These are phyloP conservation scores for Aethina tumida DNA, from an alignment of 1,140 invertebrate species.

Conservation along the genomic window DNA sequence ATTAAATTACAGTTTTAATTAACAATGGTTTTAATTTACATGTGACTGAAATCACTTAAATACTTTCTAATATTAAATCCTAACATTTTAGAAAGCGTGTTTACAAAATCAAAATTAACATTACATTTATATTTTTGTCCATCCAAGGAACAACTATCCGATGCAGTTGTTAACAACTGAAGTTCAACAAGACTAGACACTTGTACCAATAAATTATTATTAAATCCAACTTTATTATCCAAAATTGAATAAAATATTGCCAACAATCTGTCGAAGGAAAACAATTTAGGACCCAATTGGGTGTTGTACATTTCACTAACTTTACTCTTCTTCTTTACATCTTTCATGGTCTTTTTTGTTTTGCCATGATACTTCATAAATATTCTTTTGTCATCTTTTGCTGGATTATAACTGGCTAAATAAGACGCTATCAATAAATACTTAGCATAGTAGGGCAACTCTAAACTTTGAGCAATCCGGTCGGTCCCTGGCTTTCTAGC, in stretches of 20 bases:
- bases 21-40: constrained; percentile 17
- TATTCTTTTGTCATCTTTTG: constrained; percentile 71
- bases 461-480: constrained; percentile 54
- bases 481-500: constrained; percentile 22
- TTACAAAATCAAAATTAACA: constrained; percentile 59
- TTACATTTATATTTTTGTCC: constrained; percentile 64
- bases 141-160: constrained; percentile 53
- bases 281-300: constrained; percentile 67
- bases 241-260: constrained; percentile 89
- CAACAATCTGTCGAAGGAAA: constrained; percentile 72
- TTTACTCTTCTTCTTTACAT: constrained; percentile 42
- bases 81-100: constrained; percentile 56
- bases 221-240: constrained; percentile 72
- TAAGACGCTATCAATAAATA: constrained; percentile 81
- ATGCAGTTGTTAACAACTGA: constrained; percentile 50
- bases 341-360: constrained; percentile 46
- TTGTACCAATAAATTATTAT: constrained; percentile 71
- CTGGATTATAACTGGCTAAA: constrained; percentile 82
- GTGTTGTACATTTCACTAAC: constrained; percentile 43
- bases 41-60: constrained; percentile 54
- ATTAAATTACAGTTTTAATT: no score
- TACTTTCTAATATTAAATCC: constrained; percentile 65
- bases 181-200: constrained; percentile 65
- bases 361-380: constrained; percentile 68
- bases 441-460: constrained; percentile 82